Evolutionary conservation across 1,140 invertebrate genomes (phyloP).

Genomic region (Drosophila truncata): DNA sequence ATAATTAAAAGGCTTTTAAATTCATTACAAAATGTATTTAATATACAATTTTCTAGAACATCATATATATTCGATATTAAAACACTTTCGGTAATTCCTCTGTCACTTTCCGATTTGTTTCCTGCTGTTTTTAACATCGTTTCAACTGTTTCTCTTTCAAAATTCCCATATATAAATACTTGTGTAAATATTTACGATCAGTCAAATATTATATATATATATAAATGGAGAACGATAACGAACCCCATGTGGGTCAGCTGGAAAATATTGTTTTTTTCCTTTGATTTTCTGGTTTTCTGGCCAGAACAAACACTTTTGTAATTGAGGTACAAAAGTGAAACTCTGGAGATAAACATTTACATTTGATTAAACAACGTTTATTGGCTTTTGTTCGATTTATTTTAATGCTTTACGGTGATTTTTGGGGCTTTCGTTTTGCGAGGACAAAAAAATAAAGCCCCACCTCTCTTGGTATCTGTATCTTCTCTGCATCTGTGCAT

Average conservation of each 20-base stretch:
- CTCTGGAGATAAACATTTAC: conserved; percentile 70
- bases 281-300: conserved; percentile 12
- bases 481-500: conserved; percentile 39
- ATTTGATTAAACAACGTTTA: conserved; percentile 78
- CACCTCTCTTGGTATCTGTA: conserved; percentile 21
- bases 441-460: conserved; percentile 29
- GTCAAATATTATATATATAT: conserved; percentile 37
- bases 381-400: conserved; percentile 63
- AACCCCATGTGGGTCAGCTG: conserved; percentile 66
- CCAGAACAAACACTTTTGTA: conserved; percentile 54
- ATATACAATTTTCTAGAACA: neutral
- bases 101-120: conserved; percentile 32
- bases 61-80: neutral
- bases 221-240: conserved; percentile 56
- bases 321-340: conserved; percentile 72
- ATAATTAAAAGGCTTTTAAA: neutral
- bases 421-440: conserved; percentile 58
- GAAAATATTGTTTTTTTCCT: conserved; percentile 20
- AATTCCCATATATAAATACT: conserved; percentile 8
- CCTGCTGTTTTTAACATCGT: conserved; percentile 14
- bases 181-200: conserved; percentile 34
- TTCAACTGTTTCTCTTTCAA: conserved; percentile 9
- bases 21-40: neutral
- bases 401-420: conserved; percentile 53
- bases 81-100: conserved; percentile 18